phyloP scores from a whole-genome alignment of 2,113 vertebrate genomes.

The Parotia lawesii region DNA sequence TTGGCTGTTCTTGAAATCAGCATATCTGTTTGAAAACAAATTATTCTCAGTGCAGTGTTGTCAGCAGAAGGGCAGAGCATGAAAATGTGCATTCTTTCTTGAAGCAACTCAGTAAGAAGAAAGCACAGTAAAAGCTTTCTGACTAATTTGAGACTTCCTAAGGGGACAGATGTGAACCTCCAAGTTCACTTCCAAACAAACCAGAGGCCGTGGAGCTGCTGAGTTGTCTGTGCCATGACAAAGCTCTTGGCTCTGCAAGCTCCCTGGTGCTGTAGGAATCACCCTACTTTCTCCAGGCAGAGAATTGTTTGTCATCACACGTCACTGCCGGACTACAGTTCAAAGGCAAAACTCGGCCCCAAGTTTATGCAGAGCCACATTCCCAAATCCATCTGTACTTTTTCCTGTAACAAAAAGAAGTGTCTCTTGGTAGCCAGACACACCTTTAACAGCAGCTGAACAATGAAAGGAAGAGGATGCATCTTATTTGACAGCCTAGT shows the following conservation, averaged over 20 bases:
- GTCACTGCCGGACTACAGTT: not conserved
- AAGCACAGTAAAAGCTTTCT: not conserved
- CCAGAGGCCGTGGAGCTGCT: not conserved
- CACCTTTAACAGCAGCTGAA: not conserved
- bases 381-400: not conserved
- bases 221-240: not conserved
- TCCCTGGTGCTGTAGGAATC: not conserved
- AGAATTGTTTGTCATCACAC: not conserved
- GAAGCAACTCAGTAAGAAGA: not conserved
- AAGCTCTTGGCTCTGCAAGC: not conserved
- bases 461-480: not conserved
- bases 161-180: fast-evolving
- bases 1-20: not conserved
- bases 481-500: not conserved
- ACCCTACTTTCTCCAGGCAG: not conserved
- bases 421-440: not conserved
- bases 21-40: not conserved
- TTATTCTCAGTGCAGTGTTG: not conserved
- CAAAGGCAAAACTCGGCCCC: not conserved
- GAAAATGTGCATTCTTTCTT: not conserved
- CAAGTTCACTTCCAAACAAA: not conserved
- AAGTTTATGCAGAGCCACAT: not conserved
- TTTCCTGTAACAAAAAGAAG: not conserved
- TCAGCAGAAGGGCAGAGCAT: not conserved
- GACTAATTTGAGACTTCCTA: not conserved